Evolutionary conservation across 2,113 vertebrate species (phyloP), one percentile per base, ranked within the genome.

Genomic region (Heliornis fulica): DNA sequence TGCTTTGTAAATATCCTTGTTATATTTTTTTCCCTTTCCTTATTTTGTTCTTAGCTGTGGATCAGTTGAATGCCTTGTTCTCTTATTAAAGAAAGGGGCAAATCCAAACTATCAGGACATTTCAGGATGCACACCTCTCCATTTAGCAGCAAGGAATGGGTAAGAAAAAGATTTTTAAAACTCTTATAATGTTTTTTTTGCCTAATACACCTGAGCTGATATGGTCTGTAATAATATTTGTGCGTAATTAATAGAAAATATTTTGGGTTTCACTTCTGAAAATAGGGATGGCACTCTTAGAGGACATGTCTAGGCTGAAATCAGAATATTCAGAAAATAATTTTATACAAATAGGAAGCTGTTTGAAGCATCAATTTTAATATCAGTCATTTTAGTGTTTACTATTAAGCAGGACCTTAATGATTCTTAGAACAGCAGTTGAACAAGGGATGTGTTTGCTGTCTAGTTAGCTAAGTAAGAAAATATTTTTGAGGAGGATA

Each of bases 91-190:
- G 97, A 99, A 98, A 97, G 99, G 99, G 94, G 99, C 99, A 89
- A 99, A 99, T 92, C 99, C 99, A 69, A 99, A 99, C 96, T 99
- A 99, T 96, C 99, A 99, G 96, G 99, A 99, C 96, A 99, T 99
- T 97, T 99, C 99, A 25, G 99, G 99, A 83, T 99, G 99, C 71
- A 99, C 99, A 17, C 99, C 99, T 41, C 99, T 99, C 71, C 99
- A 99, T 96, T 98, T 99, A 79, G 99, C 99, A 90, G 99, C 99
- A 48, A 98, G 99, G 96, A 99, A 99, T 83, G 99, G 99, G 99
- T 99, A 99, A 89, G 95, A 92, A 95, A 86, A 93, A 79, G 1
- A 5, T 15, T 57, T 29, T 86, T 2, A 59, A 70, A 95, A 46
- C 14, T 72, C 34, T 28, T 51, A 7, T 45, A 68, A 59, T 41